phyloP scores from a whole-genome alignment of 2,113 vertebrate species.

The Zosterops borbonicus region DNA sequence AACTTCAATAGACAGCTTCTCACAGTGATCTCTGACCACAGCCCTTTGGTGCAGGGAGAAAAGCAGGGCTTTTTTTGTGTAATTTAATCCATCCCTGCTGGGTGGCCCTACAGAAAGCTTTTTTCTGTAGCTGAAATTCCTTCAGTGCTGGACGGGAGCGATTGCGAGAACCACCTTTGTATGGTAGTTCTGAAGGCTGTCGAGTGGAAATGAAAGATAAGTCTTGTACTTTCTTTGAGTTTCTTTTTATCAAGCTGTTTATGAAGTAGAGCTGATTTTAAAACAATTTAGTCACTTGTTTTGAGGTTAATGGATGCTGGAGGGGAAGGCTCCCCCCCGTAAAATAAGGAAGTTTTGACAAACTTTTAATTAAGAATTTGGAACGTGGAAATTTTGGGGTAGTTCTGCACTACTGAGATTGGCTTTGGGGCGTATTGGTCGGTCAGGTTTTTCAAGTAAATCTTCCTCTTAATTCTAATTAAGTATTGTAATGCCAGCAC shows the following conservation, averaged over 20 bases:
- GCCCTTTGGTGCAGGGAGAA: not conserved
- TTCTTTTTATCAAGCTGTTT: slow-evolving; percentile 35
- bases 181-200: not conserved
- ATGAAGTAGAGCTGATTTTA: slow-evolving; percentile 19
- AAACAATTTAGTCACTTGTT: slow-evolving; percentile 19
- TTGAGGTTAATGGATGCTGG: slow-evolving; percentile 8
- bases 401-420: not conserved
- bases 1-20: not conserved
- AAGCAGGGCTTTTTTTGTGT: not conserved
- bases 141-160: not conserved
- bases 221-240: not conserved
- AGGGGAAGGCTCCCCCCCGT: not conserved
- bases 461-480: slow-evolving; percentile 53
- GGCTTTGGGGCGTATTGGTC: not conserved
- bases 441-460: slow-evolving; percentile 30
- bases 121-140: not conserved
- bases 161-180: not conserved
- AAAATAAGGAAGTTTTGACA: slow-evolving; percentile 10
- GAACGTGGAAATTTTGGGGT: not conserved
- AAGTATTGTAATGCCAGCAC: slow-evolving; percentile 14
- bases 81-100: slow-evolving; percentile 39
- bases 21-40: slow-evolving; percentile 7
- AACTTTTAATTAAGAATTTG: slow-evolving; percentile 46
- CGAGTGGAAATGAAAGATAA: slow-evolving; percentile 45
- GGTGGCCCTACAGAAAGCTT: not conserved